Evolutionary conservation across 1,140 invertebrate species (phyloP).

Genomic region (Caerostris extrusa): DNA sequence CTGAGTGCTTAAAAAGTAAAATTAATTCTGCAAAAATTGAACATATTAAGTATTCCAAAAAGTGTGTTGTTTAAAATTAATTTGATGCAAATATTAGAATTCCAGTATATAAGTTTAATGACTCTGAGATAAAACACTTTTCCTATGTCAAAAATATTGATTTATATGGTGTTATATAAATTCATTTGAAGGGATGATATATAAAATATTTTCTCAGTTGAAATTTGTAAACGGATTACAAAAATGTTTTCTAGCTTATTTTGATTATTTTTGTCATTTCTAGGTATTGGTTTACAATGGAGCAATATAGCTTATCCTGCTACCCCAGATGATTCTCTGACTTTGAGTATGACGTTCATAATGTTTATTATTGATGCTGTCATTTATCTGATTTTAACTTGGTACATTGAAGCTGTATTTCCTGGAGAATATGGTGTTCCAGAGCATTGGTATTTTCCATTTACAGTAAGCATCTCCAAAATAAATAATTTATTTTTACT

Average conservation of each 20-base stretch:
- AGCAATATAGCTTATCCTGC: conserved; percentile 86
- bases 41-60: too few species aligned
- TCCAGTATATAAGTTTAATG: too few species aligned
- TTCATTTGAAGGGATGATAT: too few species aligned
- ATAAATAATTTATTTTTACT: neutral
- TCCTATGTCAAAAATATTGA: too few species aligned
- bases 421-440: conserved; percentile 85
- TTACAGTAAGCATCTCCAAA: conserved; percentile 59
- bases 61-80: too few species aligned
- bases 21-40: too few species aligned
- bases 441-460: conserved; percentile 82
- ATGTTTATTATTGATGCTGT: conserved; percentile 84
- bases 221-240: too few species aligned
- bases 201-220: too few species aligned
- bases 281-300: conserved; percentile 88
- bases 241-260: neutral
- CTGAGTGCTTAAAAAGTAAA: too few species aligned
- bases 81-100: too few species aligned
- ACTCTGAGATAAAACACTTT: too few species aligned
- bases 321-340: conserved; percentile 88
- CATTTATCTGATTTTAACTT: conserved; percentile 83
- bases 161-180: too few species aligned
- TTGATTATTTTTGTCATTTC: neutral
- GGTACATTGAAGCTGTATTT: conserved; percentile 86
- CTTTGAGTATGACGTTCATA: conserved; percentile 84